A percentile compares a stretch with the other conserved stretches of the same genome.
phyloP scores from a whole-genome alignment of 2,113 vertebrate genomes.

The Crocuta crocuta region DNA sequence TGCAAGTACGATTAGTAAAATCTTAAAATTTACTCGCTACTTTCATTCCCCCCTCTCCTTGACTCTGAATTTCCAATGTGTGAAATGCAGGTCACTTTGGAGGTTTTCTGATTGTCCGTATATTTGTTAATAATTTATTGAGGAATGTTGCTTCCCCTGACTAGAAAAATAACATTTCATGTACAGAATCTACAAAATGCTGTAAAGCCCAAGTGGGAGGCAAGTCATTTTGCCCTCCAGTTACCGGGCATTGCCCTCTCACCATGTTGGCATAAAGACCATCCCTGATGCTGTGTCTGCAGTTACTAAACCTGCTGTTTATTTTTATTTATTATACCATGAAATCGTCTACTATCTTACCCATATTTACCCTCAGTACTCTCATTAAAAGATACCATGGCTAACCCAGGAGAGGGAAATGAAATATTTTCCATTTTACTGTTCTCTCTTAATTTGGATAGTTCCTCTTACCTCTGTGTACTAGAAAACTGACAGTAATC shows the following conservation, averaged over 20 bases:
- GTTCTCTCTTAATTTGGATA: neutral
- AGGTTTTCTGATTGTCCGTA: neutral
- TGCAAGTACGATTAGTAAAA: neutral
- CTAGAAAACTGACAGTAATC: neutral
- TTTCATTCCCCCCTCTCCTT: neutral
- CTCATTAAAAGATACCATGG: neutral
- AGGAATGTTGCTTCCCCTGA: slow-evolving; percentile 10
- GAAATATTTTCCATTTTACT: neutral
- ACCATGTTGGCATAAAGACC: accelerated
- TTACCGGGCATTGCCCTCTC: neutral
- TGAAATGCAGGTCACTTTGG: neutral
- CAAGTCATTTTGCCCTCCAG: neutral
- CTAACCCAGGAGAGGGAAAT: neutral
- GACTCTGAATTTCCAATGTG: neutral
- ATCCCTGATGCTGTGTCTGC: neutral
- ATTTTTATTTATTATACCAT: neutral
- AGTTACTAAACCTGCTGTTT: neutral
- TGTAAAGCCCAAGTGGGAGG: neutral
- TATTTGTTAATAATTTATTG: neutral
- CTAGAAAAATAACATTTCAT: neutral
- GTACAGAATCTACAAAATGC: neutral
- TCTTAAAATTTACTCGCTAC: neutral
- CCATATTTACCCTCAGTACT: neutral
- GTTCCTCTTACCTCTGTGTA: neutral
- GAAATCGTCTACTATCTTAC: neutral